A percentile compares a stretch with the other conserved stretches of the same genome.
phyloP scores from a whole-genome alignment of 2,113 vertebrate species.

The Aegithalos caudatus region DNA sequence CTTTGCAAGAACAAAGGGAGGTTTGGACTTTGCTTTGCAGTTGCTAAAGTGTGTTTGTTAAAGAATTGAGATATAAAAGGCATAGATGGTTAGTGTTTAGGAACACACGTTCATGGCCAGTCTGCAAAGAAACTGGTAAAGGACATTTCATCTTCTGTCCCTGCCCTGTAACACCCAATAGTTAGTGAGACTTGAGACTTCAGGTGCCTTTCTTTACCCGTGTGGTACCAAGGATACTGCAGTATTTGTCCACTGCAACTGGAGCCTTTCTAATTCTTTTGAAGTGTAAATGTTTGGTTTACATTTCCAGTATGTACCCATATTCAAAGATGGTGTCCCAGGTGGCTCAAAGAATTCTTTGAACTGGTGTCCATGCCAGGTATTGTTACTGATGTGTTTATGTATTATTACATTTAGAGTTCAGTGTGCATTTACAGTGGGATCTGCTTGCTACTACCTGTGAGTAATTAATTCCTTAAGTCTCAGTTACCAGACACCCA shows the following conservation, averaged over 20 bases:
- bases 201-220: neutral
- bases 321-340: neutral
- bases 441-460: neutral
- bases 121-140: neutral
- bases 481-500: neutral
- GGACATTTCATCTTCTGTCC: neutral
- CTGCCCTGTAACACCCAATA: neutral
- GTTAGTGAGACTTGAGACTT: neutral
- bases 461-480: neutral
- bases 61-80: neutral
- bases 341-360: neutral
- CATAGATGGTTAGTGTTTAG: neutral
- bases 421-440: neutral
- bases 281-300: neutral
- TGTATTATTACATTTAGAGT: neutral
- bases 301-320: neutral
- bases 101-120: neutral
- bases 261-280: neutral
- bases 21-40: neutral
- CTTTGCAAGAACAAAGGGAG: neutral
- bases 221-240: neutral
- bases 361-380: neutral
- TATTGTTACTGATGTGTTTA: neutral
- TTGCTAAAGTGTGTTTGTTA: neutral
- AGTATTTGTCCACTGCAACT: neutral